Evolutionary conservation across 2,113 vertebrate genomes (phyloP), one percentile per base, ranked within the genome.

Genomic region (pig (Sus scrofa)): DNA sequence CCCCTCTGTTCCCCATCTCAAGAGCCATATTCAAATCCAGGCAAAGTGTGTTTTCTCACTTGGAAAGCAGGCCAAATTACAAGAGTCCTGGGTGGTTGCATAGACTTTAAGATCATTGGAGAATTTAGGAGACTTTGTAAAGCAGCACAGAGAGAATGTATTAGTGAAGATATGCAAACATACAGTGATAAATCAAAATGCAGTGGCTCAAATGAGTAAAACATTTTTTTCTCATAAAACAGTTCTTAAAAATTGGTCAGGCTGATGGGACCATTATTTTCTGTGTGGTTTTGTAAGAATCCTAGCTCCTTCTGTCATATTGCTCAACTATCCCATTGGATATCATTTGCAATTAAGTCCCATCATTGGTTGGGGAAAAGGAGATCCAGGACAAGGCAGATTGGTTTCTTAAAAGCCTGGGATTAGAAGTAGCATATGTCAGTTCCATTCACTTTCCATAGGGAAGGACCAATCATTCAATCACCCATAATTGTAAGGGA

Each of bases 1-100:
- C 2, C 1, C 54, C 27, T 7, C 3, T 18, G 3, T 1, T 7
- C 8, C 20, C 1, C 6, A 24, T 1, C 15, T 18, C 19, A 52
- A 81, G 22, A 85, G 6, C 9, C 16, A 65, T 13, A 67, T 65
- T 58, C 20, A 70, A 79, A 54, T 75, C 87, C 4, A 27, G 62
- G 26, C 11, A 84, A 50, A 56, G 16, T 50, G 0, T 60, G 9
- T 86, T 7, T 14, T 4, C 0, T 89, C 34, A 32, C 9, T 34
- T 75, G 74, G 63, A 91, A 95, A 90, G n/a, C 27, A 74, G 62
- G 15, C 1, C 27, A 86, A 73, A 1, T 50, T 62, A 77, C 16
- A 56, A 87, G 77, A 65, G 0, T 0, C 32, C 16, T 78, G 12
- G 4, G 4, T 50, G 24, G 14, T 71, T 58, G 7, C 22, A 14